Base-by-base conservation (phyloP, 2,113 vertebrate species). In the Mormoops blainvillei region DNA sequence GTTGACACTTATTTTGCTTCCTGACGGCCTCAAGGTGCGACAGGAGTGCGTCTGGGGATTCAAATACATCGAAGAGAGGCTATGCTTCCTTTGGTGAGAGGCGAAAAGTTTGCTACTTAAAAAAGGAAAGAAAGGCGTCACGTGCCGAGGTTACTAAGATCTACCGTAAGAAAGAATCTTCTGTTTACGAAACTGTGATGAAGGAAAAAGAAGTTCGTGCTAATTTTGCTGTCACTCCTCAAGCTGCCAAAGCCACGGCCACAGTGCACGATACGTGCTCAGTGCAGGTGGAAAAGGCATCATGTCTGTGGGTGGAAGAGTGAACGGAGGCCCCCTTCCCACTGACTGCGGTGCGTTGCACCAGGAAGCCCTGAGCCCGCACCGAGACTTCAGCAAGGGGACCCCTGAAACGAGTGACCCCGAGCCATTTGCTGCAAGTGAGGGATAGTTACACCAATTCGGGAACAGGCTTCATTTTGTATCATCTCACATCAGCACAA, bases 11-110 rank as follows among this genome's bases (percentile, higher is more conserved):
- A 2, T 58, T 16, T 28, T 18, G 11, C n/a, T 43, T 20, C 54
- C 1, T 3, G 7, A 19, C 0, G 9, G 54, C 26, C 24, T 7
- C 54, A 3, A 31, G 2, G 12, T 26, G 24, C 5, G 1, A 3
- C 7, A 7, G 36, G 52, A 58, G 4, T 2, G 52, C 5, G 10
- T 54, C 77, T 1, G 36, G 14, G 14, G 4, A 5, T 10, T 36
- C 4, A 2, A 4, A 6, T 2, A 5, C 1, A 26, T 54, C 54
- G 0, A 41, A 3, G 36, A 43, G 36, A 45, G 8, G 71, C 78
- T 16, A 54, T 20, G 54, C 56, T 82, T 20, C 15, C 56, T 10
- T 10, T 31, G 16, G 1, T 28, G 38, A 43, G 16, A 61, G 9
- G 80, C 1, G 26, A 33, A 19, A 7, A 10, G 52, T 19, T 43